Evolutionary conservation across 2,888 invertebrate genomes (phyloP), one percentile per base, ranked within the genome.

Genomic region (Colostygia pectinataria): DNA sequence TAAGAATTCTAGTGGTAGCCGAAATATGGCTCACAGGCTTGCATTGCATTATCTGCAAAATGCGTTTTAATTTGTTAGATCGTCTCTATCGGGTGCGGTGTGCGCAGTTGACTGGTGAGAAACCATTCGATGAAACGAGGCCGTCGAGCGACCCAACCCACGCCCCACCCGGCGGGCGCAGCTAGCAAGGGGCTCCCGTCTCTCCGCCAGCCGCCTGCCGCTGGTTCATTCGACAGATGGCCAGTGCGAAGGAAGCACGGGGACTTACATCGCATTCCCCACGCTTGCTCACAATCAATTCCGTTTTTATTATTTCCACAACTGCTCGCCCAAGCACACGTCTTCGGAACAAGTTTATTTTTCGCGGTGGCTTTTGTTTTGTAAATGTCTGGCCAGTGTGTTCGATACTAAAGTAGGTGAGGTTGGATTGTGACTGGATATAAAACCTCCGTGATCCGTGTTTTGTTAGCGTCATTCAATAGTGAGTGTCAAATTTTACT

Each of bases 81-180:
- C 67, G 68, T 65, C 54, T 70, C 66, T 68, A 65, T 71, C 74
- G 71, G 74, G 73, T 74, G 68, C 74, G 74, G 65, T 63, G 66
- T 57, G 57, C 61, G 49, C 56, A 58, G 64, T 63, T 47, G 45
- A 53, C 52, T 51, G 41, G 45, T 40, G 13, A 28, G 45, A 15
- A 36, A 27, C 37, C 15, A 28, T n/a, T 9, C 39, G 10, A 46
- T 42, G 39, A 32, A 65, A 56, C 63, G 57, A 56, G 60, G 65
- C 68, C 73, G 66, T 61, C 67, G 66, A 66, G 61, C 67, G 66
- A 66, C 69, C 75, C 66, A 64, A n/a, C 77, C 70, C 80, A 65
- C 78, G 70, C 78, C 78, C 79, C 78, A 65, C 77, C 72, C 20
- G 20, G 6, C 20, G 6, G 20, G 20, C 20, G 6, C 20, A 4